Percentiles rank a stretch among this genome's conserved stretches.
These are phyloP conservation scores for Pelecanoides urinatrix DNA, from an alignment of 2,113 vertebrate genomes.

Conservation along the genomic window DNA sequence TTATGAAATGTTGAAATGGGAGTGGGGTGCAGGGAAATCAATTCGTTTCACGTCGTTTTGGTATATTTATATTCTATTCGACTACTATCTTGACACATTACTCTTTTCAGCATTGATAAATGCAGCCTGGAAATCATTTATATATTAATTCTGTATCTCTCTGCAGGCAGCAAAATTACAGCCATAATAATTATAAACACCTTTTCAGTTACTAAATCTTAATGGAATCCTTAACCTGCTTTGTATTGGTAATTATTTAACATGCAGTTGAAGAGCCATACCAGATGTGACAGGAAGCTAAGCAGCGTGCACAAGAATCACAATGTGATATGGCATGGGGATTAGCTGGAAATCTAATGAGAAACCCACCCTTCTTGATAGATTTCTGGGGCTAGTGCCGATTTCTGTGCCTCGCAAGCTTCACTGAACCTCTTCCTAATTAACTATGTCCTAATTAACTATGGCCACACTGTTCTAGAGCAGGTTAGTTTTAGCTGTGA, in stretches of 20 bases:
- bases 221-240: neutral
- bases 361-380: neutral
- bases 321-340: neutral
- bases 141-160: neutral
- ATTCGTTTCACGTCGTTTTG: neutral
- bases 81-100: neutral
- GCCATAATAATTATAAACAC: neutral
- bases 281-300: neutral
- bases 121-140: neutral
- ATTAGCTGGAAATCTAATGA: neutral
- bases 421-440: neutral
- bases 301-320: fast-evolving
- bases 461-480: fast-evolving
- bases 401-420: too few relatives aligned
- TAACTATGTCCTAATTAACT: neutral
- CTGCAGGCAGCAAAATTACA: neutral
- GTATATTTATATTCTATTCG: neutral
- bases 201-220: neutral
- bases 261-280: neutral
- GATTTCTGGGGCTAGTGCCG: too few relatives aligned
- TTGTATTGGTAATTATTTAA: neutral
- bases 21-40: too few relatives aligned
- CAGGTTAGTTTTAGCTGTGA: neutral
- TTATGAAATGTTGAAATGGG: neutral
- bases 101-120: neutral